Evolutionary conservation across 2,797 vertebrate species (phyloP).

Genomic region (Picus viridis): DNA sequence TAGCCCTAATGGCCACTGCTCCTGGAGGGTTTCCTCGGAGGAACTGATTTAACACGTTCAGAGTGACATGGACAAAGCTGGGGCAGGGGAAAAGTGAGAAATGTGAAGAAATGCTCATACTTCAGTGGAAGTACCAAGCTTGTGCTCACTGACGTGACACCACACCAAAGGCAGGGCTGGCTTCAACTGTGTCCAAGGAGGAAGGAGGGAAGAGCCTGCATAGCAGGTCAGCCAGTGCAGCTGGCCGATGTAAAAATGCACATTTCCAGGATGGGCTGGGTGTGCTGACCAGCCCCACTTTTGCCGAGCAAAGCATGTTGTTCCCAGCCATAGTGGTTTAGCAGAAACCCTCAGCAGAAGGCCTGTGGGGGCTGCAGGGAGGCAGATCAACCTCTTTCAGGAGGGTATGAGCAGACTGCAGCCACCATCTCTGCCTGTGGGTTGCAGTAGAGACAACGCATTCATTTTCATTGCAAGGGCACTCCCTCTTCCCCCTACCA

Average conservation of each 20-base stretch:
- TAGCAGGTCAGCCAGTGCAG: not conserved
- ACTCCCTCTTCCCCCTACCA: constrained; percentile 57
- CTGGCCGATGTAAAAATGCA: not conserved
- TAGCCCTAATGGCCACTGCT: not conserved
- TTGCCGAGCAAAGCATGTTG: not conserved
- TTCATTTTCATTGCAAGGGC: constrained; percentile 43
- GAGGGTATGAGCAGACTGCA: constrained; percentile 53
- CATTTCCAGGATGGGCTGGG: not conserved
- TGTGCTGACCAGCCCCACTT: fast-evolving
- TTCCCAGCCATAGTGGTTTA: not conserved
- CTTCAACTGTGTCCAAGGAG: not conserved
- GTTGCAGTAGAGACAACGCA: constrained; percentile 70
- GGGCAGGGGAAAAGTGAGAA: not conserved
- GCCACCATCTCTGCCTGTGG: constrained; percentile 65
- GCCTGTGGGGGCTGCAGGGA: not conserved
- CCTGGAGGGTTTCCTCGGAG: not conserved
- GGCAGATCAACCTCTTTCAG: not conserved
- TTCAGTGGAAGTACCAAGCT: not conserved
- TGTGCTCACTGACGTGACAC: not conserved
- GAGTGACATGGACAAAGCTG: not conserved
- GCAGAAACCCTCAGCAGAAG: not conserved
- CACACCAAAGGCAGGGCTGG: not conserved
- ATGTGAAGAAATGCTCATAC: not conserved
- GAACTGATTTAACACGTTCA: not conserved
- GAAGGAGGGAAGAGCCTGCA: not conserved